Conservation (phyloP, 2,113 vertebrate species). For the Apteryx owenii region DNA sequence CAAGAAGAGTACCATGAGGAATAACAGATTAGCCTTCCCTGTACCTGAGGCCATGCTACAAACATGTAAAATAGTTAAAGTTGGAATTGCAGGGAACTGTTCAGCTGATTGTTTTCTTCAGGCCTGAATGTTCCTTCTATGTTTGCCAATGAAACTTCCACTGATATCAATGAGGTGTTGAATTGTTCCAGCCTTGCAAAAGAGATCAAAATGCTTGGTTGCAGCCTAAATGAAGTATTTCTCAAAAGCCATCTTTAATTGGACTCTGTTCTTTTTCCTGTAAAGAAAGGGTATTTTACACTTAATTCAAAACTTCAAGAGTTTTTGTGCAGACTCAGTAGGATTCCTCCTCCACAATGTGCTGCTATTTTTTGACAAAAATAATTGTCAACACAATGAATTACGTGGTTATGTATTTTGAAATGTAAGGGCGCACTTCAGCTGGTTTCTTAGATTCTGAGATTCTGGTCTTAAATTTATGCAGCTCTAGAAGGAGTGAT, state of each 20-base stretch:
- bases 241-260: background rate
- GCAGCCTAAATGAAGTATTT: background rate
- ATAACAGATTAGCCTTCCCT: background rate
- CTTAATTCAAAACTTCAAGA: background rate
- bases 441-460: background rate
- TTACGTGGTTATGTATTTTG: background rate
- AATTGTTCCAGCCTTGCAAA: background rate
- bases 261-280: background rate
- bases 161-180: background rate
- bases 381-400: background rate
- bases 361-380: background rate
- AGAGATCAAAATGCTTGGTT: background rate
- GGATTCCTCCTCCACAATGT: background rate
- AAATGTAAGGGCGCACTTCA: background rate
- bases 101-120: background rate
- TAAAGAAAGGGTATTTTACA: background rate
- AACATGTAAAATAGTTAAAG: fast-evolving
- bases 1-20: fast-evolving
- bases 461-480: background rate
- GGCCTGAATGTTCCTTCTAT: background rate
- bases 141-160: background rate
- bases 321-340: background rate
- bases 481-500: background rate
- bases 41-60: background rate
- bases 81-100: fast-evolving